Conservation (phyloP, 2,797 vertebrate genomes). For the Myotis myotis region DNA sequence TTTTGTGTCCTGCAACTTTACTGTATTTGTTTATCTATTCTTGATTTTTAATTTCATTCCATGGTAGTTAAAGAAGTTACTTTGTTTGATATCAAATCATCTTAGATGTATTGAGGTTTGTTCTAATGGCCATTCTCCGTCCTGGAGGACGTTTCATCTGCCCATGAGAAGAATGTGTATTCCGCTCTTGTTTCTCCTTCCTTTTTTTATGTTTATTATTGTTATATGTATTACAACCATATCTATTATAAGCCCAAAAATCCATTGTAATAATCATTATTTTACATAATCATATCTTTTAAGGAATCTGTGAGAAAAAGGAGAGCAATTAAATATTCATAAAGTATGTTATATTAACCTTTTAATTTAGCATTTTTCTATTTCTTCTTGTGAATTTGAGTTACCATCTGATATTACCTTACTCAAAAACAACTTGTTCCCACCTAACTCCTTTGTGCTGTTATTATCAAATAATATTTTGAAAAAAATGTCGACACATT, state of each 20-base stretch:
- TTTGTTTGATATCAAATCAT: neutral
- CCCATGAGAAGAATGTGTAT: neutral
- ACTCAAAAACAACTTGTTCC: too few relatives aligned
- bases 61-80: neutral
- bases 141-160: neutral
- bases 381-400: too few relatives aligned
- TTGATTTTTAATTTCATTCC: too few relatives aligned
- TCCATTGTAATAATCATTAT: neutral
- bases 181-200: neutral
- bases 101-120: neutral
- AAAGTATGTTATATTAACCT: neutral
- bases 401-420: too few relatives aligned
- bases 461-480: too few relatives aligned
- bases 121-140: neutral
- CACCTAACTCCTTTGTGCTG: too few relatives aligned
- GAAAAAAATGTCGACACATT: too few relatives aligned
- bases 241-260: neutral
- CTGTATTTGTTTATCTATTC: too few relatives aligned
- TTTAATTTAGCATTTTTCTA: neutral
- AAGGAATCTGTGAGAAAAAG: neutral
- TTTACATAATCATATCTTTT: neutral
- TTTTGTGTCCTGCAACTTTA: too few relatives aligned
- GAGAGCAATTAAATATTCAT: neutral
- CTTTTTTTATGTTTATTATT: neutral
- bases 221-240: neutral